Percentiles rank a stretch among this genome's conserved stretches.
Evolutionary conservation across 92 coral and sea anemone genomes (phyloP).

Genomic region (Epizoanthus scotinus): DNA sequence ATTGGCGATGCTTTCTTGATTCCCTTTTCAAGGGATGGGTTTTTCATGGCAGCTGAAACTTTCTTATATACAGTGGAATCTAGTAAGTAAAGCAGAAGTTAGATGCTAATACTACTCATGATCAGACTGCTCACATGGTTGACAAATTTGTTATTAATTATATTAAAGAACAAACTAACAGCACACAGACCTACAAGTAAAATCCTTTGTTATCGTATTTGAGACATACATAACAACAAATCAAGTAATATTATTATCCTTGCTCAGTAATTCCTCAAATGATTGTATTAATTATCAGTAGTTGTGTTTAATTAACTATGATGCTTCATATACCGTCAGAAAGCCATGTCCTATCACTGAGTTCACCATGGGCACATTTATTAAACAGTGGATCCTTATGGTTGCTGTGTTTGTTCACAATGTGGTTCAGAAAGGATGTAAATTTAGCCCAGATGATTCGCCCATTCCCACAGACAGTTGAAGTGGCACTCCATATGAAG

Average conservation of each 20-base stretch:
- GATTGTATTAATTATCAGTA: no score
- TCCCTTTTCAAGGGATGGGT: slow-evolving; percentile 30
- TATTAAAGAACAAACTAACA: no score
- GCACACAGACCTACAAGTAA: no score
- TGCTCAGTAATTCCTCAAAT: no score
- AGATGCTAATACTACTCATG: no score
- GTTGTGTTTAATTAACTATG: no score
- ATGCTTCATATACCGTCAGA: slow-evolving; percentile 22
- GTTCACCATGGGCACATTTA: slow-evolving; percentile 67
- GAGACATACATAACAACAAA: no score
- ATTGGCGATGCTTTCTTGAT: slow-evolving; percentile 54
- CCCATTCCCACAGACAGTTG: slow-evolving; percentile 66
- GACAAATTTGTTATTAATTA: no score
- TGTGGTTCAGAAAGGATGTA: slow-evolving; percentile 61
- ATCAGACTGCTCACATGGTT: no score
- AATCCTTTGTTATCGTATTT: no score
- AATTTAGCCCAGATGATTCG: slow-evolving; percentile 66
- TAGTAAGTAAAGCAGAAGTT: slow-evolving; percentile 19
- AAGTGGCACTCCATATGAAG: slow-evolving; percentile 65
- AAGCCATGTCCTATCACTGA: slow-evolving; percentile 32
- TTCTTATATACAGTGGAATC: slow-evolving; percentile 56
- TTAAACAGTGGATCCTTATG: slow-evolving; percentile 55
- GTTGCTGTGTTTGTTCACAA: slow-evolving; percentile 48
- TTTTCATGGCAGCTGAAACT: slow-evolving; percentile 49
- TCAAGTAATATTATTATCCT: no score